Percentiles rank a stretch among this genome's conserved stretches.
Evolutionary conservation across 2,113 vertebrate species (phyloP).

Genomic region (Mesocricetus auratus): DNA sequence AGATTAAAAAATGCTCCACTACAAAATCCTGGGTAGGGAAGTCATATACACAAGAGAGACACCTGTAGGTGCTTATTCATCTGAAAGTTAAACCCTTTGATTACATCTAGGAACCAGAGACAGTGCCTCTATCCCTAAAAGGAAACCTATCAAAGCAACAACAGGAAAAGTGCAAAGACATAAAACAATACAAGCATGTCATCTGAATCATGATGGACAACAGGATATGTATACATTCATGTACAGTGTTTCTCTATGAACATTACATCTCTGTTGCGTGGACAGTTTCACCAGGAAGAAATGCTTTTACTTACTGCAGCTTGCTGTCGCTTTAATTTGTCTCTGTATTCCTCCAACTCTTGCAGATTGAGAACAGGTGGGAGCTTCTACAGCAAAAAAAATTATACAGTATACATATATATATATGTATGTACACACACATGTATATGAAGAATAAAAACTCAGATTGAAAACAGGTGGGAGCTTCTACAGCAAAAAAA

Average conservation of each 20-base stretch:
- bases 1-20: not conserved
- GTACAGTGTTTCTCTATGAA: conserved; percentile 12
- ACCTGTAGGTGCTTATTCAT: not conserved
- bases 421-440: too few relatives aligned
- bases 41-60: not conserved
- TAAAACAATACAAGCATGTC: not conserved
- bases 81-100: conserved; percentile 10
- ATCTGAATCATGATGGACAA: not conserved
- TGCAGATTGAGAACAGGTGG: conserved; percentile 95
- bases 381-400: conserved; percentile 90
- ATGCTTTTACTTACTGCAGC: conserved; percentile 92
- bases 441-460: too few relatives aligned
- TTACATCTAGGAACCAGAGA: conserved; percentile 33
- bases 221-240: not conserved
- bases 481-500: too few relatives aligned
- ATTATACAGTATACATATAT: too few relatives aligned
- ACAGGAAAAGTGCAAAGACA: not conserved
- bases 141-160: conserved; percentile 30
- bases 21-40: not conserved
- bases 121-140: conserved; percentile 42
- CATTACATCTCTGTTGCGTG: not conserved
- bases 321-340: conserved; percentile 96
- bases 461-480: too few relatives aligned
- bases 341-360: conserved; percentile 96
- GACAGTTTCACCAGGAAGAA: not conserved